Base-by-base conservation (phyloP, 2,888 invertebrate genomes). In the Timema cristinae region DNA sequence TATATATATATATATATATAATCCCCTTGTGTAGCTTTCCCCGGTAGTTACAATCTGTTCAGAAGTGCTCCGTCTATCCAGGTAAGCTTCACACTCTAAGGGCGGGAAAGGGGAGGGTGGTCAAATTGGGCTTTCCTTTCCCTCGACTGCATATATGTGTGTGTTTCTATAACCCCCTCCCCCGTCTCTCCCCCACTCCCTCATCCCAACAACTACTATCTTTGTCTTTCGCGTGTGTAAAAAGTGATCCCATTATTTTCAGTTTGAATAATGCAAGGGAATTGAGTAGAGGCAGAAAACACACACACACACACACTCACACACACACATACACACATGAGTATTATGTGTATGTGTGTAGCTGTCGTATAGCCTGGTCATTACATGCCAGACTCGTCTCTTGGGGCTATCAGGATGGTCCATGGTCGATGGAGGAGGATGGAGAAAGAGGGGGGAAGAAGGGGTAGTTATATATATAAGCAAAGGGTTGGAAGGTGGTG, bases 211-310 rank as follows among this genome's bases (percentile, higher is more conserved):
- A 15, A 48, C 16, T 66, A 49, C 48, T 61, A 52, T 66, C 63
- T 68, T 50, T 48, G 16, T 61, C 68, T 67, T 51, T 71, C 61
- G 52, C 61, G 61, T 56, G 71, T 71, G 72, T 72, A 32, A 76
- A 77, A 77, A 78, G 78, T 77, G 77, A 78, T 77, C 77, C 77
- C 78, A 79, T 78, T 78, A 78, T 77, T 78, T 78, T 77, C 77
- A 76, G 76, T 76, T 77, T 78, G 77, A 79, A 79, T 79, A 78
- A 78, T 79, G 78, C 77, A 79, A 75, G 74, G 73, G 81, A 80
- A 73, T 70, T 63, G 68, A 50, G 66, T 49, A 1, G 32, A 32
- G 4, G 32, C 32, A 32, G 32, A 32, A 32, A 1, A 32, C 32
- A 32, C 32, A 32, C 4, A 32, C 32, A 6, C 32, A 48, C 6